A percentile compares a stretch with the other conserved stretches of the same genome.
phyloP scores from a whole-genome alignment of 2,888 invertebrate species.

The Idaea biselata region DNA sequence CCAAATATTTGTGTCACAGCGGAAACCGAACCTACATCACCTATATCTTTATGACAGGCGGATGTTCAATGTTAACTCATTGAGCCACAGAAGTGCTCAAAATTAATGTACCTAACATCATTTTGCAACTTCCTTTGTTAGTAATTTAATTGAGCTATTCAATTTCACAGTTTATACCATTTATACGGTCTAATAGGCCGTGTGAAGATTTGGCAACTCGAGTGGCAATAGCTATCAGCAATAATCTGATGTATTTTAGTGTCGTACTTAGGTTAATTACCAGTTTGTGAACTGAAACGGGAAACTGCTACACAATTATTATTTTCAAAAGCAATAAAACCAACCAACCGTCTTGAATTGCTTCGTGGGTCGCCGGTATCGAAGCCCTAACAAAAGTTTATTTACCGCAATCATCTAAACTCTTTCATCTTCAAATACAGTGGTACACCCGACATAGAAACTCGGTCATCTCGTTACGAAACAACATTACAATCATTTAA shows the following conservation, averaged over 20 bases:
- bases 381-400: background rate
- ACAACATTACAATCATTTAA: background rate
- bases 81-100: background rate
- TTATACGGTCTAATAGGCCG: constrained; percentile 7
- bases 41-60: too few relatives aligned
- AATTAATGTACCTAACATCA: background rate
- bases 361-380: background rate
- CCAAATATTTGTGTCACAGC: too few relatives aligned
- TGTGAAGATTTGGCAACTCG: background rate
- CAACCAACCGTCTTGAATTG: background rate
- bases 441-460: background rate
- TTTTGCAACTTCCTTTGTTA: constrained; percentile 16
- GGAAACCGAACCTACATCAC: too few relatives aligned
- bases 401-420: background rate
- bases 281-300: background rate
- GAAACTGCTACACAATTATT: background rate
- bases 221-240: background rate
- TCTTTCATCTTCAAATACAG: background rate
- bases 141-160: constrained; percentile 16
- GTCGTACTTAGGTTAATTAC: background rate
- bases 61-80: too few relatives aligned
- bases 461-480: background rate
- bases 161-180: constrained; percentile 4
- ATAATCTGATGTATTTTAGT: background rate
- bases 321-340: background rate